phyloP scores from a whole-genome alignment of 2,888 invertebrate species.

The Parthenolecanium corni region DNA sequence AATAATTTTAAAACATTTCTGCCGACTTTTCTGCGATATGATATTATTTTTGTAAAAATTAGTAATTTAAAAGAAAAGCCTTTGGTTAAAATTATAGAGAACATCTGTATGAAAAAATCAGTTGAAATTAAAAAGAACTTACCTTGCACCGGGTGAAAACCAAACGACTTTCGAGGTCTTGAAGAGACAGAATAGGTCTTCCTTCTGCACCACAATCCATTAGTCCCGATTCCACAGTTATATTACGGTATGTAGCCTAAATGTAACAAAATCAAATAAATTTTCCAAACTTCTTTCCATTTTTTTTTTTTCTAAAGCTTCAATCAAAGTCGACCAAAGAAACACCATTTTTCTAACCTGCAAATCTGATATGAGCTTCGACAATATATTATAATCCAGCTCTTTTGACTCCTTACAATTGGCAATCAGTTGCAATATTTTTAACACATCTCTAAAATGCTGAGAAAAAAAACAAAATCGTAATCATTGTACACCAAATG shows the following conservation, averaged over 20 bases:
- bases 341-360: conserved; percentile 37
- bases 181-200: conserved; percentile 64
- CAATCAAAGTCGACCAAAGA: background rate
- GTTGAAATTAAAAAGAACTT: conserved; percentile 34
- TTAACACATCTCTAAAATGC: conserved; percentile 57
- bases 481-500: background rate
- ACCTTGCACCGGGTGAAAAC: conserved; percentile 84
- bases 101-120: too few relatives aligned
- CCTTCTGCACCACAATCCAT: conserved; percentile 80
- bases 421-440: conserved; percentile 47
- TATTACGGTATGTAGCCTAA: conserved; percentile 53
- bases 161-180: conserved; percentile 73
- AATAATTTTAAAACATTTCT: too few relatives aligned
- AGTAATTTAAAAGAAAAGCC: too few relatives aligned
- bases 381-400: conserved; percentile 42
- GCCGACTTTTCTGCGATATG: too few relatives aligned
- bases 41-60: too few relatives aligned
- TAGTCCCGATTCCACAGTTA: conserved; percentile 68
- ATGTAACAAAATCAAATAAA: background rate
- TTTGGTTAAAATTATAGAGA: too few relatives aligned
- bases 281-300: background rate
- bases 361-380: conserved; percentile 42
- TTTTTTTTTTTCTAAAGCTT: too few relatives aligned
- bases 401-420: conserved; percentile 42
- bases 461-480: conserved; percentile 30